These are phyloP conservation scores for Plectrocnemia conspersa DNA, from an alignment of 1,140 invertebrate species.

Conservation along the genomic window DNA sequence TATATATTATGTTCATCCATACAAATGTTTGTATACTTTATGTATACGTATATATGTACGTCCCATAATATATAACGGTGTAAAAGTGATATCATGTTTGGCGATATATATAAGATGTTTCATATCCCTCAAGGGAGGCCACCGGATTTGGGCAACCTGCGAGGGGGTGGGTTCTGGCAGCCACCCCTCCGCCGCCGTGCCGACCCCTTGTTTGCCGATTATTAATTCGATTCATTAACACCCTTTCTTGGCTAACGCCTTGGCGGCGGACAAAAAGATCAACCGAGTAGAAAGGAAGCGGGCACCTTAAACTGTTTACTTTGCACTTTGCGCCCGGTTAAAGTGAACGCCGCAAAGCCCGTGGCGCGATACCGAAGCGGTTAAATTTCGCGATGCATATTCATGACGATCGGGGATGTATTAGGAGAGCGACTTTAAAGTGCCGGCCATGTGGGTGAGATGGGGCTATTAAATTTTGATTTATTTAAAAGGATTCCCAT, in stretches of 20 bases:
- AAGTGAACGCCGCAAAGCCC: slow-evolving; percentile 17
- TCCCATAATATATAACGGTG: too few relatives aligned
- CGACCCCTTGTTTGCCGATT: slow-evolving; percentile 35
- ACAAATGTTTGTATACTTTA: too few relatives aligned
- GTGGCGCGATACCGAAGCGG: slow-evolving; percentile 10
- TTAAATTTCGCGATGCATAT: slow-evolving; percentile 16
- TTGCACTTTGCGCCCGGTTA: slow-evolving; percentile 29
- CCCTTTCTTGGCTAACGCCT: slow-evolving; percentile 29
- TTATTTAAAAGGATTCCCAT: not conserved
- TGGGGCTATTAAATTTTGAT: not conserved
- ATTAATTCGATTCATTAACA: slow-evolving; percentile 37
- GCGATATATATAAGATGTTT: too few relatives aligned
- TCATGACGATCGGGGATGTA: slow-evolving; percentile 21
- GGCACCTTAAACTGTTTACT: slow-evolving; percentile 33
- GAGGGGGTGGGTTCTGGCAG: slow-evolving; percentile 1
- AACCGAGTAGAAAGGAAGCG: slow-evolving; percentile 26
- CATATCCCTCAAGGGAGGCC: too few relatives aligned
- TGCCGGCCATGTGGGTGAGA: not conserved
- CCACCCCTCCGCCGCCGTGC: slow-evolving; percentile 8
- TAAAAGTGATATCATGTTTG: too few relatives aligned
- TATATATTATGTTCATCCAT: too few relatives aligned
- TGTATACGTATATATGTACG: too few relatives aligned
- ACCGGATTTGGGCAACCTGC: slow-evolving; percentile 1
- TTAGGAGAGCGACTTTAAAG: slow-evolving; percentile 3
- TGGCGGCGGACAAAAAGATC: slow-evolving; percentile 30